Evolutionary conservation across 2,888 invertebrate genomes (phyloP).

Genomic region (Ichneumoninae sp.): DNA sequence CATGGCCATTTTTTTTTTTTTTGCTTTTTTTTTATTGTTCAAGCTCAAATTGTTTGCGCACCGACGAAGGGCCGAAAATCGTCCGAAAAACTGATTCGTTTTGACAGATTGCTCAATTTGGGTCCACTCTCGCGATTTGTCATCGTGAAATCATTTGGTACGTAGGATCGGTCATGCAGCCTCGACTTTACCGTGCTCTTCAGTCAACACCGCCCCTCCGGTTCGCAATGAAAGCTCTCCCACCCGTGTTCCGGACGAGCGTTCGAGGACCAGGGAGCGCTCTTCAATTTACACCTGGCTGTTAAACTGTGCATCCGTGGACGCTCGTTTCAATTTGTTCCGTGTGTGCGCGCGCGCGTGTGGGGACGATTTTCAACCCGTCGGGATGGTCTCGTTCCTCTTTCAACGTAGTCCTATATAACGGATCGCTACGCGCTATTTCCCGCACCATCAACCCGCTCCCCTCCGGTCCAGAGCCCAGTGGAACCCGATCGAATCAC

Average conservation of each 20-base stretch:
- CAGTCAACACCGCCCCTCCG: conserved; percentile 1
- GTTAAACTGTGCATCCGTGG: conserved; percentile 68
- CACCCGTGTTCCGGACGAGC: conserved; percentile 8
- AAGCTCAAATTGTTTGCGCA: not conserved
- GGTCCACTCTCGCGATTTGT: conserved; percentile 18
- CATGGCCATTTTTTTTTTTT: conserved; percentile 20
- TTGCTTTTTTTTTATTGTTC: not conserved
- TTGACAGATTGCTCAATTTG: conserved; percentile 62
- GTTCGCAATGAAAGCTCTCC: conserved; percentile 10
- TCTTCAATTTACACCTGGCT: conserved; percentile 69
- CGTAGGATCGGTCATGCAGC: conserved; percentile 1
- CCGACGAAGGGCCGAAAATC: conserved; percentile 12
- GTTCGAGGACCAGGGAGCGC: conserved; percentile 46
- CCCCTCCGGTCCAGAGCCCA: conserved; percentile 31
- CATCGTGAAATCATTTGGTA: not conserved
- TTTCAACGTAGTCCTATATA: conserved; percentile 4
- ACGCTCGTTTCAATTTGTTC: conserved; percentile 72
- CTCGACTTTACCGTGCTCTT: conserved; percentile 24
- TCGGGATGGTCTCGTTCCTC: conserved; percentile 36
- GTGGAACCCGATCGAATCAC: conserved; percentile 69
- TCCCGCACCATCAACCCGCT: conserved; percentile 31
- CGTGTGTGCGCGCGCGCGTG: conserved; percentile 34
- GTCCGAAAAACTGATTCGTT: conserved; percentile 57
- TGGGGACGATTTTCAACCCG: conserved; percentile 26
- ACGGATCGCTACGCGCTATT: not conserved